Percentiles rank a stretch among this genome's conserved stretches.
Evolutionary conservation across 30 jellyfish, hydroid and myxozoan species (phyloP).

Genomic region (Pseudorhiza aurosa): DNA sequence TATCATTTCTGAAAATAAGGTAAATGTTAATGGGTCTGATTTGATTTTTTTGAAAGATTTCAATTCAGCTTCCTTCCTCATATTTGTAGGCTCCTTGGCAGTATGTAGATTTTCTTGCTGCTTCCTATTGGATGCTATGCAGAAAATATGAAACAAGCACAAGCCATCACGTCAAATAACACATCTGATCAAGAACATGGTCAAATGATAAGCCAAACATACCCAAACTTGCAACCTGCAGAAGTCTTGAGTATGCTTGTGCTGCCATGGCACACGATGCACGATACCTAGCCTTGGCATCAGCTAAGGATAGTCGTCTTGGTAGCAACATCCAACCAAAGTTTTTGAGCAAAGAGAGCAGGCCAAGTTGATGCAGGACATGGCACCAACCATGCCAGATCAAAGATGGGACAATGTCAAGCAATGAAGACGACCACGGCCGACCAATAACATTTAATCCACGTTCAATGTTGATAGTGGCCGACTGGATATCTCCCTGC

Average conservation of each 20-base stretch:
- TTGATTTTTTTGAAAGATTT: too few species aligned
- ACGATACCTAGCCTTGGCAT: slow-evolving; percentile 38
- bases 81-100: too few species aligned
- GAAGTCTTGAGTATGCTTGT: slow-evolving; percentile 53
- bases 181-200: too few species aligned
- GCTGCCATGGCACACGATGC: slow-evolving; percentile 55
- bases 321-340: slow-evolving; percentile 77
- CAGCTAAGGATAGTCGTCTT: slow-evolving; percentile 48
- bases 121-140: too few species aligned
- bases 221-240: slow-evolving; percentile 36
- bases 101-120: too few species aligned
- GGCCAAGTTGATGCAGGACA: slow-evolving; percentile 54
- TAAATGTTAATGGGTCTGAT: too few species aligned
- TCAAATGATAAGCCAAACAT: too few species aligned
- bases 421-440: slow-evolving; percentile 60
- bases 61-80: too few species aligned
- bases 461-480: slow-evolving; percentile 42
- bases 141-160: too few species aligned
- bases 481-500: slow-evolving; percentile 51
- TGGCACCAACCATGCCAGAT: slow-evolving; percentile 62
- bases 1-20: too few species aligned
- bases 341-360: slow-evolving; percentile 45
- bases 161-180: too few species aligned
- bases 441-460: slow-evolving; percentile 71
- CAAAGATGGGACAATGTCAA: slow-evolving; percentile 49